Conservation (phyloP, 2,797 vertebrate species). For the Thamnophis elegans region DNA sequence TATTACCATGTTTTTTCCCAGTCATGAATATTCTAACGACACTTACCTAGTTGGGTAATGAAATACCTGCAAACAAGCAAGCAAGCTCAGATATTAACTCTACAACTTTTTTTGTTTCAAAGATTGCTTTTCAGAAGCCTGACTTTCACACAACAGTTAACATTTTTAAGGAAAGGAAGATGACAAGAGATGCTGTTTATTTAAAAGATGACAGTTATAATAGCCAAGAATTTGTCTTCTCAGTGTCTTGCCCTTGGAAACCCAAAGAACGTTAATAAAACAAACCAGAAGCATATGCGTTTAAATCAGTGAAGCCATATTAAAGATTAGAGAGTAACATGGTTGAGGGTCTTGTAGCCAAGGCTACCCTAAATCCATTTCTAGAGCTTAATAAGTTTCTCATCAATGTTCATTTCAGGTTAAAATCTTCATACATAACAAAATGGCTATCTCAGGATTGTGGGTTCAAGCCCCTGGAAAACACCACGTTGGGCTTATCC, state of each 20-base stretch:
- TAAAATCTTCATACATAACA: neutral
- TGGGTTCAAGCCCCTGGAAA: neutral
- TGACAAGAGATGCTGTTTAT: neutral
- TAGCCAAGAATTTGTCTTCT: neutral
- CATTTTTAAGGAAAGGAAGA: neutral
- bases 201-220: constrained; percentile 7
- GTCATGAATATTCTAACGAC: no score
- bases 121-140: neutral
- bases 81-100: neutral
- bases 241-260: neutral
- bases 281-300: neutral
- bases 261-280: constrained; percentile 19
- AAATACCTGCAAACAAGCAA: no score
- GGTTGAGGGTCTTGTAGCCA: constrained; percentile 16
- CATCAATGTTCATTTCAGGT: constrained; percentile 24
- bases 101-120: neutral
- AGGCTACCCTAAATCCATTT: constrained; percentile 15
- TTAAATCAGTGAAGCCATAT: constrained; percentile 21
- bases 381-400: constrained; percentile 13
- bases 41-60: no score
- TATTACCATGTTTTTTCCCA: no score
- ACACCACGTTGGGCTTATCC: neutral
- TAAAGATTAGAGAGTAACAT: constrained; percentile 3
- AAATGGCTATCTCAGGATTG: neutral
- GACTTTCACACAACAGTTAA: neutral